Conservation (phyloP, 1,140 invertebrate genomes). For the Trichomalopsis sarcophagae region DNA sequence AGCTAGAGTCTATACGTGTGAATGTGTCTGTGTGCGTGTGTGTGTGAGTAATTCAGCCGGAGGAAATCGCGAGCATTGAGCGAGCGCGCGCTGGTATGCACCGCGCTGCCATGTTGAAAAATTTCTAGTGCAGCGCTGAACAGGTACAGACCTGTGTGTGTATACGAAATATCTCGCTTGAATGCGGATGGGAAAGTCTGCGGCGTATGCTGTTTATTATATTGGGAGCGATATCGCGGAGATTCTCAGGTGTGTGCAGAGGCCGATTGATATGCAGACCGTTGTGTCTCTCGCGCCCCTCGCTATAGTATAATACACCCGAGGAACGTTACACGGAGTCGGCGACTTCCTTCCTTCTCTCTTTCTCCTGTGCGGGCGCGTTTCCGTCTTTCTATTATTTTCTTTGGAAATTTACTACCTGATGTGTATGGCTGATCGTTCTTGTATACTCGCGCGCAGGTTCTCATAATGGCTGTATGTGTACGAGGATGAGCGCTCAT, state of each 20-base stretch:
- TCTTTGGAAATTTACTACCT: neutral
- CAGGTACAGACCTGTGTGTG: neutral
- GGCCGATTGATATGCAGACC: neutral
- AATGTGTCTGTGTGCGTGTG: neutral
- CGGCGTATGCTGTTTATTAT: neutral
- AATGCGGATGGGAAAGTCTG: neutral
- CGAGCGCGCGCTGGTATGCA: constrained; percentile 4
- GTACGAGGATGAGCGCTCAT: neutral
- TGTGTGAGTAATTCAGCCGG: neutral
- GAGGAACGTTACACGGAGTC: too few species aligned
- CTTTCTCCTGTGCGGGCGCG: neutral
- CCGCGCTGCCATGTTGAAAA: constrained; percentile 35
- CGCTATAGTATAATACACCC: too few species aligned
- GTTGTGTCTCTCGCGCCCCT: too few species aligned
- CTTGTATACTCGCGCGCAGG: neutral
- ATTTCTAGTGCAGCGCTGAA: neutral
- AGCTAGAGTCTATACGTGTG: neutral
- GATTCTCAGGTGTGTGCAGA: neutral
- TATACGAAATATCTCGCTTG: neutral
- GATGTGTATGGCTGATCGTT: neutral
- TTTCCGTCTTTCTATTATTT: constrained; percentile 33
- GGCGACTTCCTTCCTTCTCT: neutral
- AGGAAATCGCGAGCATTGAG: neutral
- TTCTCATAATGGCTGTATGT: neutral
- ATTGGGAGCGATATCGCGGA: neutral